Conservation (phyloP, 1,140 invertebrate genomes). For the Cherax quadricarinatus region DNA sequence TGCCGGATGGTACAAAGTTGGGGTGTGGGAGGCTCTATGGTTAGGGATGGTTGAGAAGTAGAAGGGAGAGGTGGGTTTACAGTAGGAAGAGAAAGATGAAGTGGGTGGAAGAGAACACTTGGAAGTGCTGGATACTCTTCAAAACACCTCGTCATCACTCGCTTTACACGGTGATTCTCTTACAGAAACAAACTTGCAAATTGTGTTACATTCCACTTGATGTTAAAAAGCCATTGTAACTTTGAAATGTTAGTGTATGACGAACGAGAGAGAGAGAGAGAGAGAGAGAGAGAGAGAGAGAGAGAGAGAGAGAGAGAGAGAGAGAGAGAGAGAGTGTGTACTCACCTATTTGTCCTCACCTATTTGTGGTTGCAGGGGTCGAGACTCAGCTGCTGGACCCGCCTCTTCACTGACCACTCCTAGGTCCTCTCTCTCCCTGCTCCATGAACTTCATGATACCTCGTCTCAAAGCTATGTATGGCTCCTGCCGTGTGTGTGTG, state of each 20-base stretch:
- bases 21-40: not conserved
- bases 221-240: slow-evolving; percentile 12
- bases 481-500: too few species aligned
- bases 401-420: too few species aligned
- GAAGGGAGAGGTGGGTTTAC: too few species aligned
- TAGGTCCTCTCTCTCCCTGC: too few species aligned
- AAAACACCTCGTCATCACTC: not conserved
- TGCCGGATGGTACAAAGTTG: too few species aligned
- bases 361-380: too few species aligned
- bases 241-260: slow-evolving; percentile 1
- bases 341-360: too few species aligned
- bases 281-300: not conserved
- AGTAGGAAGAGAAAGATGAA: not conserved
- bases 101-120: not conserved
- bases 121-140: not conserved
- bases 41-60: too few species aligned
- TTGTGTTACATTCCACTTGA: slow-evolving; percentile 38
- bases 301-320: slow-evolving; percentile 14
- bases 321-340: slow-evolving; percentile 32
- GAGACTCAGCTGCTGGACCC: too few species aligned
- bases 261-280: not conserved
- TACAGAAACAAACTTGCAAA: slow-evolving; percentile 51
- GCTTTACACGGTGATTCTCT: slow-evolving; percentile 42
- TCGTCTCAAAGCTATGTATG: too few species aligned
- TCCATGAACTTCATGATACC: too few species aligned